phyloP scores from a whole-genome alignment of 2,113 vertebrate genomes.

The Lepidothrix coronata region DNA sequence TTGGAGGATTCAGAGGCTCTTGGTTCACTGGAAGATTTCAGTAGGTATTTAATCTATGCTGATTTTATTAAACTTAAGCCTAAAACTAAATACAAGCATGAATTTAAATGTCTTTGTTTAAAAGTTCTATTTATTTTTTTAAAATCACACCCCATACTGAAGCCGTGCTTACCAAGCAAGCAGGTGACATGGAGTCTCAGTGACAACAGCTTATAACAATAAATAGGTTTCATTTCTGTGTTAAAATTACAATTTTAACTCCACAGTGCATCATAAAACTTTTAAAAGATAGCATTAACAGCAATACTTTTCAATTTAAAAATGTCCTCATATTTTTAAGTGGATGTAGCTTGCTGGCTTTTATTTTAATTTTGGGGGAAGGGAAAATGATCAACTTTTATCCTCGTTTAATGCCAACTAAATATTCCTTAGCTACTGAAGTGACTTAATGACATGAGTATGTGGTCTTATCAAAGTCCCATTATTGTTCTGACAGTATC shows the following conservation, averaged over 20 bases:
- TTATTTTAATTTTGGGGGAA: conserved; percentile 36
- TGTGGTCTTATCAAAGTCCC: conserved; percentile 71
- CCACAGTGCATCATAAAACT: not conserved
- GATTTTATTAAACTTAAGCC: not conserved
- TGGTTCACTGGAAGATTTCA: not conserved
- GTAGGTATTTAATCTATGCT: not conserved
- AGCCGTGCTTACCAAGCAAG: not conserved
- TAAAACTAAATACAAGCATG: not conserved
- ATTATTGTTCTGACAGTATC: conserved; percentile 67
- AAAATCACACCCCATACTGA: not conserved
- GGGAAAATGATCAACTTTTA: conserved; percentile 59
- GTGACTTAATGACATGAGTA: conserved; percentile 65
- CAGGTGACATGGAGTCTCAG: not conserved
- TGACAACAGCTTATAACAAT: not conserved
- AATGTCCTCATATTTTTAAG: not conserved
- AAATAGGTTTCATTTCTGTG: not conserved
- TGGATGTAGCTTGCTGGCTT: not conserved
- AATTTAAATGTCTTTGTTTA: not conserved
- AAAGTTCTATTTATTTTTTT: not conserved
- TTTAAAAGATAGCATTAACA: not conserved
- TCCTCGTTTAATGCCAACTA: conserved; percentile 35
- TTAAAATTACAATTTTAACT: not conserved
- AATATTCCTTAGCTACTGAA: conserved; percentile 56
- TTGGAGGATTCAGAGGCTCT: not conserved
- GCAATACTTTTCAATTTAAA: not conserved